phyloP scores from a whole-genome alignment of 2,113 vertebrate genomes.

The Gnathonemus echidnorhynchus region DNA sequence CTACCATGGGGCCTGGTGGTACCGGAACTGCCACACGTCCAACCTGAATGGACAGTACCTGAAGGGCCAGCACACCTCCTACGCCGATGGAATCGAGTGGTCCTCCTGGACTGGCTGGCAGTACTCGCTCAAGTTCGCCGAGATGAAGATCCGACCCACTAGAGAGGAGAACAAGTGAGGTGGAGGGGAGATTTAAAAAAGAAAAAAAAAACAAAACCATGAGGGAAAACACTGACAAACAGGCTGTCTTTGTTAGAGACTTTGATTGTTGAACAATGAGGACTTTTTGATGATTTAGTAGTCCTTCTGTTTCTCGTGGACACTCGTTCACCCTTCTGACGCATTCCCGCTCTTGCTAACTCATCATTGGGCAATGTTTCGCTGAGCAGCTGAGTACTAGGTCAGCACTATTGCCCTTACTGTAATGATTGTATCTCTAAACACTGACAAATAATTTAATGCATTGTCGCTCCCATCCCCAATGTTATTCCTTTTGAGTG shows the following conservation, averaged over 20 bases:
- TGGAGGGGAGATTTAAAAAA: not conserved
- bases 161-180: constrained; percentile 63
- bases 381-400: not conserved
- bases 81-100: constrained; percentile 90
- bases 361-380: constrained; percentile 16
- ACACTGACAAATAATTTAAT: constrained; percentile 23
- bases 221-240: not conserved
- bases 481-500: constrained; percentile 9
- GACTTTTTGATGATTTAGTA: constrained; percentile 18
- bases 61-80: constrained; percentile 79
- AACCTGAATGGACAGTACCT: constrained; percentile 96
- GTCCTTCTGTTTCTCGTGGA: constrained; percentile 12
- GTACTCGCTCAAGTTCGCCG: constrained; percentile 85
- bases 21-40: constrained; percentile 93
- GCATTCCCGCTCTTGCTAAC: constrained; percentile 1
- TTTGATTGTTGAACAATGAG: constrained; percentile 23
- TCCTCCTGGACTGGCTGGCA: constrained; percentile 95
- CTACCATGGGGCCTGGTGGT: constrained; percentile 95
- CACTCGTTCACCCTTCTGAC: not conserved
- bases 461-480: constrained; percentile 9
- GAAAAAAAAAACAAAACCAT: not conserved
- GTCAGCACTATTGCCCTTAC: constrained; percentile 19
- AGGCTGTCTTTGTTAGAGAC: constrained; percentile 23
- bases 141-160: constrained; percentile 87
- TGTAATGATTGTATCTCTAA: constrained; percentile 20